phyloP scores from a whole-genome alignment of 1,140 invertebrate species.

The Cherax quadricarinatus region DNA sequence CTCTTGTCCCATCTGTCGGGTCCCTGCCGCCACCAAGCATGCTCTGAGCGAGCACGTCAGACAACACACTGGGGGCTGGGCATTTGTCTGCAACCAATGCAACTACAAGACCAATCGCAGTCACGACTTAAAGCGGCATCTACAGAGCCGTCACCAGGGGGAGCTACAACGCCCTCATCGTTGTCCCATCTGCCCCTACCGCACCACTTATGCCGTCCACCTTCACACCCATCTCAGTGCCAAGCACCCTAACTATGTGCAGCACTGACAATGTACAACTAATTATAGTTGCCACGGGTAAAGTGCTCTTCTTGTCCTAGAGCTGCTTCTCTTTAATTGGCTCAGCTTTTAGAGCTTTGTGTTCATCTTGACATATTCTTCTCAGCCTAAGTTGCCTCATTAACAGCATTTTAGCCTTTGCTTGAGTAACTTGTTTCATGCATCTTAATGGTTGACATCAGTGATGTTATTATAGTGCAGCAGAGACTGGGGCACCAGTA shows the following conservation, averaged over 20 bases:
- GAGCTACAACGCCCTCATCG: constrained; percentile 42
- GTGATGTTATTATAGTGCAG: no score
- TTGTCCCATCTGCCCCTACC: constrained; percentile 48
- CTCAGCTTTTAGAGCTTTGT: no score
- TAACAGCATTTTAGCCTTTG: no score
- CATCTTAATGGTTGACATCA: no score
- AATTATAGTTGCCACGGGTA: not conserved
- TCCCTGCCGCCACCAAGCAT: not conserved
- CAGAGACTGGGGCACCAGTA: no score
- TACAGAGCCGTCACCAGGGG: constrained; percentile 54
- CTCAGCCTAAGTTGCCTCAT: no score
- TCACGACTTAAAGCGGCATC: constrained; percentile 57
- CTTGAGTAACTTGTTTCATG: no score
- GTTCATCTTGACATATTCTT: no score
- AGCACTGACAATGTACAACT: not conserved
- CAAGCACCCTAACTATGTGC: constrained; percentile 39
- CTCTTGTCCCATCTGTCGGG: constrained; percentile 46
- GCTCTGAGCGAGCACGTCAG: constrained; percentile 44
- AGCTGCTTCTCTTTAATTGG: no score
- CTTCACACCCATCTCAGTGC: constrained; percentile 31
- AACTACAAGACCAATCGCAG: constrained; percentile 65
- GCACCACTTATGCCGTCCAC: constrained; percentile 49
- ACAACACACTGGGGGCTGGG: constrained; percentile 53
- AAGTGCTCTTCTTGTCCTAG: no score
- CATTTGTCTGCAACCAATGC: constrained; percentile 53